Base-by-base conservation (phyloP, 2,888 invertebrate genomes). In the Meliscaeva auricollis region DNA sequence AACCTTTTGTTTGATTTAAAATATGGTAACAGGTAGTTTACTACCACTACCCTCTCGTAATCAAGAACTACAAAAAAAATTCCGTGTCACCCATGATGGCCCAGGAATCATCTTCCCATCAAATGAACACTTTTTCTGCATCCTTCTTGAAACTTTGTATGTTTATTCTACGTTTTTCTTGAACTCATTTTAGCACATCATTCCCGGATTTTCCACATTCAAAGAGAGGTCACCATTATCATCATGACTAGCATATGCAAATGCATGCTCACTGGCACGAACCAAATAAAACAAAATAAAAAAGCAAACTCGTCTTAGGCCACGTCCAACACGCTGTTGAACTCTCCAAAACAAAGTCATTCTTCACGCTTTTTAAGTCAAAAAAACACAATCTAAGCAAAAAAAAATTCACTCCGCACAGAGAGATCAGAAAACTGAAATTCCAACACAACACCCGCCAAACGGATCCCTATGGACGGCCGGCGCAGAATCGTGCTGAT, bases 351-450 rank as follows among this genome's bases (percentile, higher is more conserved):
- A 38, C 48, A 73, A 46, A 26, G 44, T 66, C 70, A 58, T 52
- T 66, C 46, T 79, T 79, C 84, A 80, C 66, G 80, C 72, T 80
- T 56, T 72, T 76, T 76, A 50, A 68, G 80, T 68, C 80, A 85
- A 80, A 74, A 79, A 52, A 79, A 30, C 26, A 60, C 26, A n/a
- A n/a, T n/a, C 41, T 15, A 41, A 62, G 9, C 41, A 44, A 74
- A 84, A 79, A 73, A 58, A 78, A 70, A 38, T 56, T 38, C 68
- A 44, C 58, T 64, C 48, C 3, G 6, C 15, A n/a, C 26, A 52
- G 6, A 20, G 26, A 15, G 26, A 30, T 3, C 38, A 62, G 3
- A 38, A 38, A 35, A 38, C 46, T 22, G 20, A 38, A 70, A 80
- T 80, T 80, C 75, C 72, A 48, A 72, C 54, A 72, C 52, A 84